phyloP scores from a whole-genome alignment of 1,140 invertebrate species.

The Palaemon carinicauda region DNA sequence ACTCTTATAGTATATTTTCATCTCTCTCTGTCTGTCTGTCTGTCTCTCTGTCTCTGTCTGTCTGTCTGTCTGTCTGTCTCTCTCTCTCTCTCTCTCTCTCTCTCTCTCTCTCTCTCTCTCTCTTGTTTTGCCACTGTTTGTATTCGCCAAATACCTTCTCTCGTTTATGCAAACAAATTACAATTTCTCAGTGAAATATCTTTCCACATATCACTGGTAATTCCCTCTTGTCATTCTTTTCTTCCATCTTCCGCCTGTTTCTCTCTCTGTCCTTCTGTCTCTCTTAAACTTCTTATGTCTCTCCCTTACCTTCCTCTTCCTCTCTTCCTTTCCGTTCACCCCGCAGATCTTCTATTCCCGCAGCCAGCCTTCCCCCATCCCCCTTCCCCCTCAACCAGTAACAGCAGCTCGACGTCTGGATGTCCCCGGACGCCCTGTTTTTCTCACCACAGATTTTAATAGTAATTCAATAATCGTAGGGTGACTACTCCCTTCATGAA shows the following conservation, averaged over 20 bases:
- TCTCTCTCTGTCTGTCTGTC: too few relatives aligned
- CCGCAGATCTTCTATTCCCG: too few relatives aligned
- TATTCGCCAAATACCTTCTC: too few relatives aligned
- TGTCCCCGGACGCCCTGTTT: conserved; percentile 35
- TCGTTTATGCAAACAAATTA: too few relatives aligned
- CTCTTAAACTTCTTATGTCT: neutral
- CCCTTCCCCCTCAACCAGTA: neutral
- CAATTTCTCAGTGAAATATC: neutral
- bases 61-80: too few relatives aligned
- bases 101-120: too few relatives aligned
- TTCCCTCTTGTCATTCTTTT: neutral
- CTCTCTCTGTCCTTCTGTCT: neutral
- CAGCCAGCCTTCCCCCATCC: neutral
- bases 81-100: too few relatives aligned
- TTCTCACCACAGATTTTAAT: conserved; percentile 49
- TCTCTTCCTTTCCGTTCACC: neutral
- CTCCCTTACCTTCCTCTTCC: neutral
- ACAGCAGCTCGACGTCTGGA: conserved; percentile 19
- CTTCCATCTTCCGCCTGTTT: neutral
- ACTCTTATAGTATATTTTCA: too few relatives aligned
- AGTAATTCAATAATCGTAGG: conserved; percentile 52
- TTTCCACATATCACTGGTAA: neutral
- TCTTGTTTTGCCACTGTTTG: too few relatives aligned
- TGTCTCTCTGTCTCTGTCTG: too few relatives aligned
- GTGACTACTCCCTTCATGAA: conserved; percentile 51